A percentile compares a stretch with the other conserved stretches of the same genome.
phyloP scores from a whole-genome alignment of 2,113 vertebrate species.

The Euleptes europaea region DNA sequence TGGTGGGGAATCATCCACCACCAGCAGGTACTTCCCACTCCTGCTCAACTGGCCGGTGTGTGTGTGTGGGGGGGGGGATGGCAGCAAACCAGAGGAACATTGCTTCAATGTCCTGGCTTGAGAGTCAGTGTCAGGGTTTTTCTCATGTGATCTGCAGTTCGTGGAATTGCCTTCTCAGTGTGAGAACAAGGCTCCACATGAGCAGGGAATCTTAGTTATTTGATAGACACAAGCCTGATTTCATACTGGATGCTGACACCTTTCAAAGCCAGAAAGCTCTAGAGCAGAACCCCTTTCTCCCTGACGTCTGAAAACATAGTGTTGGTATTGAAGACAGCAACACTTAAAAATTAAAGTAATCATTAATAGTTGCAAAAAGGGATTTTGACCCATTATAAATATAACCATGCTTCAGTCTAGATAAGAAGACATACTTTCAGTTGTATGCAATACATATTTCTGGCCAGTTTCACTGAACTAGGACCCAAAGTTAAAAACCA shows the following conservation, averaged over 20 bases:
- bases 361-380: constrained; percentile 2
- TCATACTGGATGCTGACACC: constrained; percentile 12
- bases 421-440: constrained; percentile 69
- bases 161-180: not conserved
- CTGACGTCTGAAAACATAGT: constrained; percentile 2
- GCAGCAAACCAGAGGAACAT: no score
- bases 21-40: no score
- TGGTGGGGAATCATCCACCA: no score
- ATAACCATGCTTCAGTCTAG: constrained; percentile 29
- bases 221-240: not conserved
- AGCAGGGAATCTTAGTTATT: not conserved
- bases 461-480: constrained; percentile 66
- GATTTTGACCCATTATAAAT: constrained; percentile 49
- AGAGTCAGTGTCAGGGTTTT: not conserved
- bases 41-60: no score
- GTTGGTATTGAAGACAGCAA: constrained; percentile 12
- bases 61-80: no score
- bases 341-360: not conserved
- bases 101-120: no score
- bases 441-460: constrained; percentile 66
- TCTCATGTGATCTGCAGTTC: not conserved
- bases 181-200: not conserved
- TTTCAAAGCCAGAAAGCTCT: not conserved
- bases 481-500: constrained; percentile 76
- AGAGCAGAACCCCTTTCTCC: not conserved